These are phyloP conservation scores for Callaeas wilsoni DNA, from an alignment of 2,113 vertebrate species.

Conservation along the genomic window DNA sequence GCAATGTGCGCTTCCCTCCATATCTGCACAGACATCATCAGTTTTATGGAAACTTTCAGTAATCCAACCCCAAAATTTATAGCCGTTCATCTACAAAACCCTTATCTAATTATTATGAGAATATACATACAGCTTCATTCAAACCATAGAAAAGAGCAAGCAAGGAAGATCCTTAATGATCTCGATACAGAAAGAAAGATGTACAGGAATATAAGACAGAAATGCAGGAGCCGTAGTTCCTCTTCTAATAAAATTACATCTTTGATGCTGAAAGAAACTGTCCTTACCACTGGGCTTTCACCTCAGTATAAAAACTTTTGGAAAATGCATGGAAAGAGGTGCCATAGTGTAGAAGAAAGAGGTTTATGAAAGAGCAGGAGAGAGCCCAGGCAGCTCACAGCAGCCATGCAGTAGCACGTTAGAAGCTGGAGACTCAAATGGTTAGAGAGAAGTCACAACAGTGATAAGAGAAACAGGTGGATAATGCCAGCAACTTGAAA, in stretches of 20 bases:
- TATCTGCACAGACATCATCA: neutral
- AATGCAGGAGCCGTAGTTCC: neutral
- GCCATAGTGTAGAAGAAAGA: neutral
- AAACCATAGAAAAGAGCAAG: neutral
- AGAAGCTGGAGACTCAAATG: neutral
- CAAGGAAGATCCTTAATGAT: neutral
- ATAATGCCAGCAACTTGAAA: neutral
- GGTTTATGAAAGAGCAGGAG: neutral
- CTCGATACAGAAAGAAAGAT: neutral
- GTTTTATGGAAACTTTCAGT: neutral
- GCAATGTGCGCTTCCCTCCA: neutral
- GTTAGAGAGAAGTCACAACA: neutral
- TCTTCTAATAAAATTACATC: neutral
- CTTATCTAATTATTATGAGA: neutral
- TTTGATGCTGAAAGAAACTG: neutral
- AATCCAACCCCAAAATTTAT: neutral
- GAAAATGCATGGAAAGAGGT: neutral
- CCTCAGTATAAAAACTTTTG: neutral
- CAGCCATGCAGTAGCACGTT: neutral
- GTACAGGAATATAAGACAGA: neutral
- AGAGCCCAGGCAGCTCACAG: neutral
- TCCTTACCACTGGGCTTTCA: neutral
- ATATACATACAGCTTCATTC: neutral
- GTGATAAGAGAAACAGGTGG: neutral
- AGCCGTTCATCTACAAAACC: neutral